A percentile compares a stretch with the other conserved stretches of the same genome.
Evolutionary conservation across 2,113 vertebrate species (phyloP).

Genomic region (Lagopus muta): DNA sequence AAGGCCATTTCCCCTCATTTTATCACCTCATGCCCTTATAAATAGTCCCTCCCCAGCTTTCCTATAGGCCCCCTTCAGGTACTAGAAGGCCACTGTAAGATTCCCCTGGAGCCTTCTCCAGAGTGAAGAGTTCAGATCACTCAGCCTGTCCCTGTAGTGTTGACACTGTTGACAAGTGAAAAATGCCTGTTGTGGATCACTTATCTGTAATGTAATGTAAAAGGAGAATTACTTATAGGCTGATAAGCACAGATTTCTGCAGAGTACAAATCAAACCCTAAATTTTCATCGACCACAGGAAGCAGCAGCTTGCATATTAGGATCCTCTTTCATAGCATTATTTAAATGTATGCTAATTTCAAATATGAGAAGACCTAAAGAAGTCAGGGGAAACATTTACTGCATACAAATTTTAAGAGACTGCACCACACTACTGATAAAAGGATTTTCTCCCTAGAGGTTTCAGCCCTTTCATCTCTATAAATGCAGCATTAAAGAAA

Average conservation of each 20-base stretch:
- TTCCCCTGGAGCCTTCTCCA: no score
- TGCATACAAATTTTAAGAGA: not conserved
- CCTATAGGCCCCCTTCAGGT: no score
- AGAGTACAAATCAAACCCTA: not conserved
- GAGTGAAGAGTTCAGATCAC: no score
- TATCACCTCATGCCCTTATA: no score
- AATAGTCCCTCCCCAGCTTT: no score
- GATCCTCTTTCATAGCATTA: not conserved
- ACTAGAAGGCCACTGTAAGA: no score
- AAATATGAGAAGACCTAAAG: not conserved
- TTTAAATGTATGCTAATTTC: not conserved
- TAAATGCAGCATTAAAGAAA: not conserved
- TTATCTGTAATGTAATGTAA: not conserved
- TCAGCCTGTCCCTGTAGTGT: no score
- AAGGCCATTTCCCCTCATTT: no score
- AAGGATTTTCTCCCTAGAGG: not conserved
- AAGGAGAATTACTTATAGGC: not conserved
- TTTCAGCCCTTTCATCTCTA: not conserved
- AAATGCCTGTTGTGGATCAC: not conserved
- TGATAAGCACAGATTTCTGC: not conserved
- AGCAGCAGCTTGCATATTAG: not conserved
- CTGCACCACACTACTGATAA: not conserved
- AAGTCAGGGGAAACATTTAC: not conserved
- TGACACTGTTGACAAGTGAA: not conserved
- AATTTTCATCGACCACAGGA: not conserved